Base-by-base conservation (phyloP, 2,113 vertebrate genomes). In the Anthoscopus minutus region DNA sequence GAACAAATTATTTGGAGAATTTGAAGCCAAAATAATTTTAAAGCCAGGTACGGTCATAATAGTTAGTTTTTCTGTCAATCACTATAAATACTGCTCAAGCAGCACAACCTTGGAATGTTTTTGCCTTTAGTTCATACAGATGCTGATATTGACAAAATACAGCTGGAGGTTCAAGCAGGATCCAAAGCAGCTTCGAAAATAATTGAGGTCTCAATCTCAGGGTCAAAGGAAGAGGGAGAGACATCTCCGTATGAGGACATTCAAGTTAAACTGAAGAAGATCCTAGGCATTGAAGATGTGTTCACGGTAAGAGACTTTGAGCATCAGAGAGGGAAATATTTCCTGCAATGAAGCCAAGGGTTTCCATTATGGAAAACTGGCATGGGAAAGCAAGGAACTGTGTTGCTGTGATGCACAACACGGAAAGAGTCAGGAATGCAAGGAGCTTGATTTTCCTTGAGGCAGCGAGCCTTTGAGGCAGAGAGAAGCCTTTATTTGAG, bases 81-180 rank as follows among this genome's bases (percentile, higher is more conserved):
- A 27, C 37, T 58, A 20, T 80, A 38, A 84, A 51, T 15, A 31
- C 40, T 80, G 24, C 24, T 74, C 47, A 86, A 62, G 51, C 47
- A 90, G 45, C 69, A 50, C 72, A 86, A 35, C 38, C 13, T 35
- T 69, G 66, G 28, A 87, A 92, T 23, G 6, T n/a, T 78, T 74
- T 81, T 86, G 17, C 47, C 62, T 91, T 69, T 47, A 96, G 85
- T 78, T 95, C 56, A n/a, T 27, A 93, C 97, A 97, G 98, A 94
- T 60, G 88, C 93, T 86, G 91, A 76, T 20, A 93, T 98, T 91
- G 98, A 98, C 40, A 98, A 97, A 97, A 94, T 99, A 66, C 96
- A 98, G 91, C 80, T 99, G 89, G 98, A 99, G n/a, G 64, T 98
- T 58, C 97, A 98, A 88, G 71, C 97, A 92, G 98, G 98, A 96